These are phyloP conservation scores for Portevinia maculata DNA, from an alignment of 2,888 invertebrate species.

Conservation along the genomic window DNA sequence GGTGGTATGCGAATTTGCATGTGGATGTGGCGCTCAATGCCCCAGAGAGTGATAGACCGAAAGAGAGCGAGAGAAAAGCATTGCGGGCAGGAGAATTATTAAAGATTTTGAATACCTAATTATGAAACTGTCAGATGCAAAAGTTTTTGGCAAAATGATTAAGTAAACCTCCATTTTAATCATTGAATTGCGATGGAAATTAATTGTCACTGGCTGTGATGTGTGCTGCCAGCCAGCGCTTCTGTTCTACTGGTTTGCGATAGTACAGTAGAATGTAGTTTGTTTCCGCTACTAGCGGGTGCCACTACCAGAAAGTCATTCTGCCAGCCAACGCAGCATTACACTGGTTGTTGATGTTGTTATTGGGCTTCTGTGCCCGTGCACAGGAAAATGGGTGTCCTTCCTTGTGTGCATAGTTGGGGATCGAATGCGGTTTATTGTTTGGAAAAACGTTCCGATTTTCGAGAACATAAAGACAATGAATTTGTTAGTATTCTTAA, in stretches of 20 bases:
- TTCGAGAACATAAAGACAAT: slow-evolving; percentile 38
- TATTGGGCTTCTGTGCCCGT: slow-evolving; percentile 36
- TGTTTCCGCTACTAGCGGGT: slow-evolving; percentile 51
- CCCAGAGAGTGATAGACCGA: not conserved
- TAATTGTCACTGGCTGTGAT: slow-evolving; percentile 74
- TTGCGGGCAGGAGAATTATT: slow-evolving; percentile 77
- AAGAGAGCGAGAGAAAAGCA: not conserved
- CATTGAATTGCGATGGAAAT: slow-evolving; percentile 75
- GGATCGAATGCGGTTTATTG: slow-evolving; percentile 57
- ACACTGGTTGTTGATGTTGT: slow-evolving; percentile 42
- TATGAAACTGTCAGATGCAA: slow-evolving; percentile 83
- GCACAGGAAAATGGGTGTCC: not conserved
- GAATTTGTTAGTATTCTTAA: slow-evolving; percentile 71
- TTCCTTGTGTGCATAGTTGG: slow-evolving; percentile 38
- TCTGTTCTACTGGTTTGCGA: slow-evolving; percentile 51
- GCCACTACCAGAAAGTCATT: slow-evolving; percentile 68
- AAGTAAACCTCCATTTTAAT: slow-evolving; percentile 75
- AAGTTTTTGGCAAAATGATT: slow-evolving; percentile 78
- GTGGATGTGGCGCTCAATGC: slow-evolving; percentile 36
- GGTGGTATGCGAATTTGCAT: slow-evolving; percentile 42
- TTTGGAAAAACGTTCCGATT: slow-evolving; percentile 5
- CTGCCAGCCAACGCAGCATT: not conserved
- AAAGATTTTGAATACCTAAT: slow-evolving; percentile 83
- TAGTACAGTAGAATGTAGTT: slow-evolving; percentile 35
- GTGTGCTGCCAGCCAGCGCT: slow-evolving; percentile 66